Evolutionary conservation across 2,888 invertebrate species (phyloP), one percentile per base, ranked within the genome.

Genomic region (Dioctria linearis): DNA sequence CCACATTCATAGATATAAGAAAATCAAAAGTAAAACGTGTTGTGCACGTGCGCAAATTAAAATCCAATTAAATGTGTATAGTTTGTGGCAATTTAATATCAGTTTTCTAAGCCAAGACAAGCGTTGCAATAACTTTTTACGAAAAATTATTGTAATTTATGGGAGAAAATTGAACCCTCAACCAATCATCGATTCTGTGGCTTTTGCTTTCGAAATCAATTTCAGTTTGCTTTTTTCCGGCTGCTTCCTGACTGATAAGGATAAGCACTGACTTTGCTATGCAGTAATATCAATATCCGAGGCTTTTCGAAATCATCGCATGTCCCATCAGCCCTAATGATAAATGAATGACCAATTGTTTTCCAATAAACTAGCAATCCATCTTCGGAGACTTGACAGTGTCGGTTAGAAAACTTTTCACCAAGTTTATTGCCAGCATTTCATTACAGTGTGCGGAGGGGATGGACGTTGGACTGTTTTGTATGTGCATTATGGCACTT

Each of bases 341-440:
- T 82, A 84, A 83, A 83, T 83, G 85, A 86, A 86, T 86, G 87
- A 87, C 85, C 87, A 87, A 87, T 87, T 87, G 87, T 87, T 87
- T 87, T 87, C 85, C 87, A 87, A 87, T 87, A 87, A 87, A 85
- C 83, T 84, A 83, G 86, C 85, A 85, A 87, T 87, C 87, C 87
- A 87, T 87, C 87, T 87, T 87, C 86, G 83, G 84, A 25, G 75
- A 49, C 43, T 57, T 79, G 79, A 79, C 79, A 79, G 79, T 71
- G 69, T 59, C 61, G 69, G 54, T 5, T 42, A 13, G 66, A 46
- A 79, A 79, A 67, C 54, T 66, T 79, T 79, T 67, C 46, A 76
- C 69, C 46, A 76, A 57, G 42, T 73, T 57, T 73, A 57, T 73
- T 73, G 13, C 57, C 11, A 42, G 42, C 42, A 39, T 57, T 73